Evolutionary conservation across 2,888 invertebrate genomes (phyloP).

Genomic region (Diplazon laetatorius): DNA sequence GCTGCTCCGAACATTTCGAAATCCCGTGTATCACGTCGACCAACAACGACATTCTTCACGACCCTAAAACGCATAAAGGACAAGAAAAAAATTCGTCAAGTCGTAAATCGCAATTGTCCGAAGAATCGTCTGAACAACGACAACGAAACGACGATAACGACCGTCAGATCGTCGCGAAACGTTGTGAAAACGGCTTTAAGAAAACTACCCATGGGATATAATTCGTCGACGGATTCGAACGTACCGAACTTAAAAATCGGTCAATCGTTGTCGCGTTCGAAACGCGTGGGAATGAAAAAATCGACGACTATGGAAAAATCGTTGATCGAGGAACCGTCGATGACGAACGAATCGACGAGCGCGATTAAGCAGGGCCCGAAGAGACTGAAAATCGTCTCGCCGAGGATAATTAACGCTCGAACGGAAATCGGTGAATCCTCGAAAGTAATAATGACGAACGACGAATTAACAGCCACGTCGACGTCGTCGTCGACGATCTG

Average conservation of each 20-base stretch:
- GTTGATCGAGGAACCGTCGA: conserved; percentile 43
- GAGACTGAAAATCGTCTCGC: conserved; percentile 74
- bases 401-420: conserved; percentile 67
- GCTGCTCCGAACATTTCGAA: conserved; percentile 71
- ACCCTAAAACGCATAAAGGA: conserved; percentile 75
- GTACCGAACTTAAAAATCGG: conserved; percentile 5
- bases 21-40: conserved; percentile 71
- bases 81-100: conserved; percentile 72
- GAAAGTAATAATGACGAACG: conserved; percentile 42
- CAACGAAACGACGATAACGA: conserved; percentile 51
- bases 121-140: conserved; percentile 66
- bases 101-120: conserved; percentile 69
- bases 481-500: conserved; percentile 38
- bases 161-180: conserved; percentile 64
- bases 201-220: conserved; percentile 56
- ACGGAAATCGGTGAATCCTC: conserved; percentile 74
- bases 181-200: conserved; percentile 50
- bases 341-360: conserved; percentile 70
- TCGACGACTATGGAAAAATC: conserved; percentile 44
- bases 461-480: conserved; percentile 14
- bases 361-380: conserved; percentile 76
- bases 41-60: conserved; percentile 73
- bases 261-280: conserved; percentile 7
- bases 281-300: conserved; percentile 52
- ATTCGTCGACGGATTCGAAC: conserved; percentile 28